Evolutionary conservation across 92 coral and sea anemone genomes (phyloP), one percentile per base, ranked within the genome.

Genomic region (Ricordea florida): DNA sequence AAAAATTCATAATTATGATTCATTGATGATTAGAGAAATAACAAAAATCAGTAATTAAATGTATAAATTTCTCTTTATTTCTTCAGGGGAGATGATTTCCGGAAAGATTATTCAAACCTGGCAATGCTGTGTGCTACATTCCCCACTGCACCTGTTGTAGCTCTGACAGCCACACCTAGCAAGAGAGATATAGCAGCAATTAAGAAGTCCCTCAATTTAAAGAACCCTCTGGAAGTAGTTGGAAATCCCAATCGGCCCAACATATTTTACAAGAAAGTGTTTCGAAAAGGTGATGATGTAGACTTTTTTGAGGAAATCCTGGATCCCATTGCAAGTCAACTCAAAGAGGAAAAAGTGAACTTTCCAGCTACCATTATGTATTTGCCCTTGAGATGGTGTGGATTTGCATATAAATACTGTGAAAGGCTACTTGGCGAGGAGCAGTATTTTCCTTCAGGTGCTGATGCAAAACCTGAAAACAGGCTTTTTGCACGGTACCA

Each of bases 111-210:
- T 27, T 14, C 79, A 2, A 31, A 43, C 7, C 66, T 78, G 5
- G 68, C 67, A 5, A 57, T 78, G 69, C 44, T 78, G 69, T 35
- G 68, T 68, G 85, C 85, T 17, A 29, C 59, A 0, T 78, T 78
- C 31, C 78, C 78, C 14, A 36, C 9, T 13, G 77, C 55, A 11
- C 76, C 84, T 23, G 76, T 78, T 16, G 76, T 65, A 35, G 84
- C 84, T 1, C 65, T 78, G 11, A 78, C 84, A 0, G 84, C 77
- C 3, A 78, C 84, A 11, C 76, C 84, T 13, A 66, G 66, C 36
- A 78, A 78, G 28, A n/a, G 24, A 8, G 79, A 72, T 26, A 5
- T 35, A 27, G 18, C 3, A 2, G 68, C 37, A 0, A 72, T 72
- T 35, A 55, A 9, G 10, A 20, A 37, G 16, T 24, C 79, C n/a